Percentiles rank a stretch among this genome's conserved stretches.
Conservation (phyloP, 2,113 vertebrate species). For the Neotoma lepida region DNA sequence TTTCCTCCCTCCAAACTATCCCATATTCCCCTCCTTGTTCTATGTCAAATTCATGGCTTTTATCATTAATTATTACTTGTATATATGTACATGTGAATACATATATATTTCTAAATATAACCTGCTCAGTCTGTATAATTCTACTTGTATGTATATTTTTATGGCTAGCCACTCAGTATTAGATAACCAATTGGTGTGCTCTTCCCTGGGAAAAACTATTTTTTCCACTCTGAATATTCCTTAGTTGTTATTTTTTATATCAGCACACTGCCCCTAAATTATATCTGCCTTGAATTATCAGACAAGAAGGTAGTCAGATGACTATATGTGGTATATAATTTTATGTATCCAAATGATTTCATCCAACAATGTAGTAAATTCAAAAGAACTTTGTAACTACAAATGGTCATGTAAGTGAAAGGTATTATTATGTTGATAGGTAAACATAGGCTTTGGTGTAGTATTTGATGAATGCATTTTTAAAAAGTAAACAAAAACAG, state of each 20-base stretch:
- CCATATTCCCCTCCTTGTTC: neutral
- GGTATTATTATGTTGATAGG: neutral
- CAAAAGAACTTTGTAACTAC: constrained; percentile 49
- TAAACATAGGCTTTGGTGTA: constrained; percentile 27
- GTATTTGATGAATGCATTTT: constrained; percentile 20
- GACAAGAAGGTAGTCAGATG: neutral
- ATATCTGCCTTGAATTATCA: constrained; percentile 37
- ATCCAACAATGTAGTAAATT: constrained; percentile 33
- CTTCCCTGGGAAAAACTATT: neutral
- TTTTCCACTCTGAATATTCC: too few species aligned
- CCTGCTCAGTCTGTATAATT: neutral
- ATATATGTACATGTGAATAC: neutral
- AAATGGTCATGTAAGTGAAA: neutral
- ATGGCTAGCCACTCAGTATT: too few species aligned
- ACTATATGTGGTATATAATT: constrained; percentile 31
- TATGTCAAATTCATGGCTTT: neutral
- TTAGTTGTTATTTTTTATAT: neutral
- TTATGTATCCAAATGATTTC: constrained; percentile 48
- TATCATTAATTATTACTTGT: neutral
- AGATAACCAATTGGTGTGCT: neutral
- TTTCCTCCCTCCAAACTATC: neutral
- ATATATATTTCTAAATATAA: neutral
- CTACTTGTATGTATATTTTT: neutral
- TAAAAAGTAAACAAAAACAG: constrained; percentile 18
- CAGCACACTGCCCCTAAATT: neutral